Evolutionary conservation across 2,113 vertebrate genomes (phyloP), one percentile per base, ranked within the genome.

Genomic region (Burhinus bistriatus): DNA sequence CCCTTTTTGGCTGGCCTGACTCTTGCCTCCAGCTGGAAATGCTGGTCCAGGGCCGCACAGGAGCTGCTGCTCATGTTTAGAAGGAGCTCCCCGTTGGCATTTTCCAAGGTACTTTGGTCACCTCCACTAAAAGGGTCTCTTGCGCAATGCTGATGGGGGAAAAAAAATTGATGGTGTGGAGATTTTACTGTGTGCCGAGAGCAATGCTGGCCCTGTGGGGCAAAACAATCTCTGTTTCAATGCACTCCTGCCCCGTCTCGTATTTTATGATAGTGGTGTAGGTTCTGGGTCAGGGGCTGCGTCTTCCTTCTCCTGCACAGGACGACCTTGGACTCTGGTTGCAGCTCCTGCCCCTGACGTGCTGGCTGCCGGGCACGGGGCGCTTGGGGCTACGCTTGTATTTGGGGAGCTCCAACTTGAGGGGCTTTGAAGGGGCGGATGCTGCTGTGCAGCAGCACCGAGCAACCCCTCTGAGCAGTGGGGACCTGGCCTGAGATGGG

Each of bases 31-130:
- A 1, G 36, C 49, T 86, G 62, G 49, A 81, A 57, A 11, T 27
- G 55, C 62, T 57, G 55, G 13, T 40, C 27, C 2, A 1, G 52
- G 73, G n/a, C 40, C 0, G 0, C 0, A 1, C 3, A 5, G 66
- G 54, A 68, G 51, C 65, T 54, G 40, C 54, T 38, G 30, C 17
- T 57, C 1, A 1, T 4, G 3, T 40, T 62, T 29, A 6, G 22
- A 62, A 55, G 61, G 86, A 93, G 68, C 32, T 51, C 22, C 20
- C 8, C 0, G 3, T 13, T n/a, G 32, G 32, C 0, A 0, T 45
- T 81, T 76, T 69, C 61, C 36, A n/a, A 32, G 49, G 42, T 45
- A 3, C 55, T 89, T 62, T 38, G 40, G 68, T 40, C n/a, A 29
- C 40, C 21, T 8, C 25, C 25, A 6, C 30, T 66, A 11, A 36